phyloP scores from a whole-genome alignment of 2,113 vertebrate genomes.

The Sciurus niger region DNA sequence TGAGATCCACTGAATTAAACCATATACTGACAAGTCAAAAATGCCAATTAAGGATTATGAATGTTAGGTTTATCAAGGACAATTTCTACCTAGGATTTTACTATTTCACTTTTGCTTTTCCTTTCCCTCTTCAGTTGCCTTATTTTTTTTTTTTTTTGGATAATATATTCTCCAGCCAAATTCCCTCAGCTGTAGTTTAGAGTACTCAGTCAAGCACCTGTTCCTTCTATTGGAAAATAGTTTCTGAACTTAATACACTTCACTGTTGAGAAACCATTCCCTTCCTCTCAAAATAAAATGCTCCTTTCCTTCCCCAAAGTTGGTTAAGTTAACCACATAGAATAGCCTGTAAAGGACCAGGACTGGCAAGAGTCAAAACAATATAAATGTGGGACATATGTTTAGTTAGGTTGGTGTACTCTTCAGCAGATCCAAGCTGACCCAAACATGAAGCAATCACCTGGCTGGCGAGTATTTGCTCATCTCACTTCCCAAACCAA shows the following conservation, averaged over 20 bases:
- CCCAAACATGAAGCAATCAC: constrained; percentile 64
- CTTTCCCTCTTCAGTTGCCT: not conserved
- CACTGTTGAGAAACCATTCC: constrained; percentile 64
- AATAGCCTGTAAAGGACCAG: constrained; percentile 62
- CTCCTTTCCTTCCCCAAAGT: constrained; percentile 39
- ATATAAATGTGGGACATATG: constrained; percentile 2
- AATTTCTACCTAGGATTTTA: not conserved
- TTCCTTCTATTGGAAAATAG: constrained; percentile 3
- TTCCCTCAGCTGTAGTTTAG: constrained; percentile 44
- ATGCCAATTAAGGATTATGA: not conserved
- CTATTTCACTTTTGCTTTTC: not conserved
- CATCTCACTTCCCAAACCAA: constrained; percentile 32
- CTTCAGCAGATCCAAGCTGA: not conserved
- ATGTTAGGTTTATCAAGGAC: not conserved
- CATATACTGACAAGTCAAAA: not conserved
- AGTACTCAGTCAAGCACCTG: constrained; percentile 29
- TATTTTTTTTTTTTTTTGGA: not conserved
- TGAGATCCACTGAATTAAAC: not conserved
- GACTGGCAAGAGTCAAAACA: constrained; percentile 74
- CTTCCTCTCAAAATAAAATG: constrained; percentile 70
- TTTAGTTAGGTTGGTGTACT: not conserved
- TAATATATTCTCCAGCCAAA: not conserved
- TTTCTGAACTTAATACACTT: constrained; percentile 54
- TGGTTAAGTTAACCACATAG: constrained; percentile 61
- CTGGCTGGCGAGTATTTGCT: constrained; percentile 34